These are phyloP conservation scores for Ondatra zibethicus DNA, from an alignment of 2,113 vertebrate genomes.

Conservation along the genomic window DNA sequence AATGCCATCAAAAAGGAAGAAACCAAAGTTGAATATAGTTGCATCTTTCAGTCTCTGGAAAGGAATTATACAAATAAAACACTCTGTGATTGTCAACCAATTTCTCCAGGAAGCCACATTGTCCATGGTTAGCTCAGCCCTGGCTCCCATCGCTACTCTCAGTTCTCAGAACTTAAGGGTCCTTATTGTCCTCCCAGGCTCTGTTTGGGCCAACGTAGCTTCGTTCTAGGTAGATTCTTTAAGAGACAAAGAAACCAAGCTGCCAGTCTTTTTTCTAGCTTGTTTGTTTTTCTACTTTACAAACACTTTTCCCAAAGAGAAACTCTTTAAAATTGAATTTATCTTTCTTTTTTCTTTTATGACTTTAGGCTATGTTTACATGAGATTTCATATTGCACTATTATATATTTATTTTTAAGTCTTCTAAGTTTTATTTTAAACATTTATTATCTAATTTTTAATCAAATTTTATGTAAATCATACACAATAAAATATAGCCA, in stretches of 20 bases:
- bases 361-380: neutral
- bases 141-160: neutral
- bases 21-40: neutral
- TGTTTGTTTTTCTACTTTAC: constrained; percentile 12
- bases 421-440: neutral
- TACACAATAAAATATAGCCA: neutral
- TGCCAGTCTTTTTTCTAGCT: neutral
- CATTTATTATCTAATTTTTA: constrained; percentile 8
- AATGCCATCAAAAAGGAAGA: neutral
- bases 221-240: neutral
- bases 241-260: neutral
- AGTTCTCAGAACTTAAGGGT: neutral
- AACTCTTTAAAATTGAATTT: neutral
- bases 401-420: neutral
- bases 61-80: neutral
- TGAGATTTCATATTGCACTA: neutral
- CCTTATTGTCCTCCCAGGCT: neutral
- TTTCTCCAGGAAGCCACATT: neutral
- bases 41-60: neutral
- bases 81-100: neutral
- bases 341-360: neutral
- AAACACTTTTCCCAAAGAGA: neutral
- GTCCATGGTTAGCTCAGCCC: neutral
- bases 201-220: neutral
- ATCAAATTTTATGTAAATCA: neutral